phyloP scores from a whole-genome alignment of 2,113 vertebrate species.

The Cottus gobio region DNA sequence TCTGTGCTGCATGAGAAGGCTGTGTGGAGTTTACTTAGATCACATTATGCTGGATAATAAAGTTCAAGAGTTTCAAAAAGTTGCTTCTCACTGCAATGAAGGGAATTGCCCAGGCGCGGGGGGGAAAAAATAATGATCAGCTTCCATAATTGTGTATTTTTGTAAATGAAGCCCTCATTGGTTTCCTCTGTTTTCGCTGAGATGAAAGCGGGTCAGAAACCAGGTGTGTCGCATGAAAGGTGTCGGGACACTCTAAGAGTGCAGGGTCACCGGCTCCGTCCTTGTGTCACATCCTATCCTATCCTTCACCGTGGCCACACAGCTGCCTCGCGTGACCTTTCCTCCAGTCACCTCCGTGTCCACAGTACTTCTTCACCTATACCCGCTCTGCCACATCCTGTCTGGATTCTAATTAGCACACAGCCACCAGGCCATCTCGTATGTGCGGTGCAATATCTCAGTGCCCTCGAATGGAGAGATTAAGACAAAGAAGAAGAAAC shows the following conservation, averaged over 20 bases:
- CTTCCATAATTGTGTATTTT: conserved; percentile 3
- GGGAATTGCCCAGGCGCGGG: not conserved
- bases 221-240: conserved; percentile 53
- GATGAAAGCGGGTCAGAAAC: conserved; percentile 46
- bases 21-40: conserved; percentile 12
- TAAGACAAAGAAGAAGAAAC: conserved; percentile 14
- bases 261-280: conserved; percentile 71
- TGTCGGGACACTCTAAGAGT: conserved; percentile 54
- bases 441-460: conserved; percentile 27
- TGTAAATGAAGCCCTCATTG: not conserved
- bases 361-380: conserved; percentile 50
- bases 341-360: conserved; percentile 44
- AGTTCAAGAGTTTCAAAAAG: conserved; percentile 1
- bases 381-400: conserved; percentile 62
- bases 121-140: not conserved
- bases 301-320: conserved; percentile 68
- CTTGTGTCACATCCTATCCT: conserved; percentile 67
- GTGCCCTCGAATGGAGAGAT: conserved; percentile 28
- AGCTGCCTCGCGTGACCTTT: conserved; percentile 68
- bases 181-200: conserved; percentile 3
- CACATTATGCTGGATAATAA: conserved; percentile 4
- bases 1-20: conserved; percentile 5
- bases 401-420: conserved; percentile 66
- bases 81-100: not conserved
- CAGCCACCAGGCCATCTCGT: conserved; percentile 38